Conservation (phyloP, 1,140 invertebrate genomes). For the Holcopasites calliopsidis region DNA sequence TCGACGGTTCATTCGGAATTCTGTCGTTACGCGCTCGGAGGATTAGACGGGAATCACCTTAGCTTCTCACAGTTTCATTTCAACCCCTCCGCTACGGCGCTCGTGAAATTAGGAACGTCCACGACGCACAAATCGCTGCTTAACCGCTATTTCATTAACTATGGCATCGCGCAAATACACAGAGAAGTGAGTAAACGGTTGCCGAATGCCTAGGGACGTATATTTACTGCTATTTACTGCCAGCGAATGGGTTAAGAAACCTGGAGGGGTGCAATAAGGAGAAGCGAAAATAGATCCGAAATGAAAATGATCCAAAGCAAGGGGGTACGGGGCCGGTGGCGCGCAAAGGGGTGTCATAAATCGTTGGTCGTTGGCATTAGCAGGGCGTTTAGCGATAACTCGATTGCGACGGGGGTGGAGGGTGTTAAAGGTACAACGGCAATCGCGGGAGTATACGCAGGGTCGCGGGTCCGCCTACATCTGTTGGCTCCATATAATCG, state of each 20-base stretch:
- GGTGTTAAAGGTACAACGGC: slow-evolving; percentile 68
- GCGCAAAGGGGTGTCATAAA: slow-evolving; percentile 58
- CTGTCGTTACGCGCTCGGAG: not conserved
- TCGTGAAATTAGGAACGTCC: no score
- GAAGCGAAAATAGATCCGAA: not conserved
- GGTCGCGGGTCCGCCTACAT: slow-evolving; percentile 75
- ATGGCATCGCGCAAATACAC: no score
- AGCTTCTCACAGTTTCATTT: no score
- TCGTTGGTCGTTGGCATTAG: slow-evolving; percentile 66
- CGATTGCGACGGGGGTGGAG: slow-evolving; percentile 13
- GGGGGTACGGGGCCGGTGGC: not conserved
- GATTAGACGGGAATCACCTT: no score
- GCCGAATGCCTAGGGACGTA: no score
- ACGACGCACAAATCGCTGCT: no score
- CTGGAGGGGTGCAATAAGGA: no score
- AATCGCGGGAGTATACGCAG: slow-evolving; percentile 60
- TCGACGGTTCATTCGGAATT: slow-evolving; percentile 22
- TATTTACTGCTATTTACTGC: no score
- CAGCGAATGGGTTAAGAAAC: no score
- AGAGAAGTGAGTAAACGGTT: no score
- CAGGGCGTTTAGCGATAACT: slow-evolving; percentile 65
- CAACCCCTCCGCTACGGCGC: no score
- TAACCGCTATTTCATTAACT: no score
- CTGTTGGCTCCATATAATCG: slow-evolving; percentile 80
- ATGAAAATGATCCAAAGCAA: not conserved